Evolutionary conservation across 2,113 vertebrate genomes (phyloP).

Genomic region (Panthera leo): DNA sequence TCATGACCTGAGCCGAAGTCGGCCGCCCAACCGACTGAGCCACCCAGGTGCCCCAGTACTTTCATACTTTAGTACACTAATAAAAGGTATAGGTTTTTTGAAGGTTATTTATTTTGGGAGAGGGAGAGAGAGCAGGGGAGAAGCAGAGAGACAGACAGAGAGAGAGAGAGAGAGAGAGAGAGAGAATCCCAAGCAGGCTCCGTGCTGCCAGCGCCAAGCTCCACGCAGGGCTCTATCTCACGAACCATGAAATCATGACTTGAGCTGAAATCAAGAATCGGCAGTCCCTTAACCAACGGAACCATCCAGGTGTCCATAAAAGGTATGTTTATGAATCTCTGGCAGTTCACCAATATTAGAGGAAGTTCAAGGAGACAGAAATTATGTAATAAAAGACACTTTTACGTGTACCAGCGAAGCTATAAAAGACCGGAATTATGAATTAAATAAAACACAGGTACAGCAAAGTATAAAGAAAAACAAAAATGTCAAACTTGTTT

Average conservation of each 20-base stretch:
- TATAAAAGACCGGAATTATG: neutral
- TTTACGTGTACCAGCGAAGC: neutral
- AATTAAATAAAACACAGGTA: neutral
- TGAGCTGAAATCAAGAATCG: no score
- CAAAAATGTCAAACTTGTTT: conserved; percentile 15
- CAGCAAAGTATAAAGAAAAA: neutral
- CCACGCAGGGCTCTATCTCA: no score
- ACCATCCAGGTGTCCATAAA: neutral
- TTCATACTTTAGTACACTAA: neutral
- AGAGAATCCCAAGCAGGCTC: no score
- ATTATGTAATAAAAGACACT: conserved; percentile 4
- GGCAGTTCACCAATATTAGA: neutral
- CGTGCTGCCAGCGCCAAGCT: no score
- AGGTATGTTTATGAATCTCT: neutral
- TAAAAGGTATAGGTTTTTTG: neutral
- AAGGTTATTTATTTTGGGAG: no score
- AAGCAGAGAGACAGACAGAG: no score
- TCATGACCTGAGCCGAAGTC: no score
- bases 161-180: no score
- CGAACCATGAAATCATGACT: no score
- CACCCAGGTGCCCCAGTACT: neutral
- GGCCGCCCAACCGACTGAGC: no score
- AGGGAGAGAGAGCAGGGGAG: no score
- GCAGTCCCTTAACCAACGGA: no score
- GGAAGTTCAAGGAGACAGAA: neutral